A percentile compares a stretch with the other conserved stretches of the same genome.
phyloP scores from a whole-genome alignment of 2,888 invertebrate genomes.

The Epirrhoe alternata region DNA sequence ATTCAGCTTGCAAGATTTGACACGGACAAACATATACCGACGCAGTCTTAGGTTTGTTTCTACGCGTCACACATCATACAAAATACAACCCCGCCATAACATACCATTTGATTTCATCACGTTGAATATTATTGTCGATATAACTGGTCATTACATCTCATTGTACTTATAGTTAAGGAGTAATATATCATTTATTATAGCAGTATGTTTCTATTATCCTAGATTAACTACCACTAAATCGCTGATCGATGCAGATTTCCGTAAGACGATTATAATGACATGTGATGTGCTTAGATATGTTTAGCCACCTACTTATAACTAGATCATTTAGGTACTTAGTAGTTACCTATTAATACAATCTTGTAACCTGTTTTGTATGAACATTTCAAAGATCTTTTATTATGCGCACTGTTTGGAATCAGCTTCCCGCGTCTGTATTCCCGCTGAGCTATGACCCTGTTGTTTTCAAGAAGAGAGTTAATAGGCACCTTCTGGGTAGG shows the following conservation, averaged over 20 bases:
- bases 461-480: too few relatives aligned
- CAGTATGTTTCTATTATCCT: conserved; percentile 21
- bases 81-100: neutral
- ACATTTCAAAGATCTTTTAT: too few relatives aligned
- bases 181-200: conserved; percentile 14
- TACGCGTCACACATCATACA: too few relatives aligned
- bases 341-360: too few relatives aligned
- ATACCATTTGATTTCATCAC: conserved; percentile 3
- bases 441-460: too few relatives aligned
- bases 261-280: conserved; percentile 5
- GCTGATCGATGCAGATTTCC: neutral
- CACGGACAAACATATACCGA: too few relatives aligned
- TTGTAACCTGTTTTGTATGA: too few relatives aligned
- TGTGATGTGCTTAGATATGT: neutral
- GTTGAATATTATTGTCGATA: conserved; percentile 6
- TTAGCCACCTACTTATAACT: neutral
- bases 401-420: too few relatives aligned
- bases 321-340: neutral
- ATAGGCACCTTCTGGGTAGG: too few relatives aligned
- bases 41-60: too few relatives aligned
- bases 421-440: too few relatives aligned
- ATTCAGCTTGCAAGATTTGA: too few relatives aligned
- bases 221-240: conserved; percentile 15
- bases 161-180: conserved; percentile 12
- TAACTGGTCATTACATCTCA: conserved; percentile 13